These are phyloP conservation scores for Oligia strigilis DNA, from an alignment of 2,888 invertebrate genomes.

Conservation along the genomic window DNA sequence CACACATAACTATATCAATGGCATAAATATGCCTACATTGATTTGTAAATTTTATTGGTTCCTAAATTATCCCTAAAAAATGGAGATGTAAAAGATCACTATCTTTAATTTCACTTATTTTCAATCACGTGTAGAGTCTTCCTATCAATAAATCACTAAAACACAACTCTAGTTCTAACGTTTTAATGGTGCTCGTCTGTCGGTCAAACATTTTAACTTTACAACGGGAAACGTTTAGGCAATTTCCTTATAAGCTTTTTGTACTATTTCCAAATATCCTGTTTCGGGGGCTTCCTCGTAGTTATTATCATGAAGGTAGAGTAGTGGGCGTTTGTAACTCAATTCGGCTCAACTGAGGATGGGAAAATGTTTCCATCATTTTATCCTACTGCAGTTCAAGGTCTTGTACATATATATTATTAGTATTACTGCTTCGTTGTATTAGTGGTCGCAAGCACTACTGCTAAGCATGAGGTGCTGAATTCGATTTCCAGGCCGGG, in stretches of 20 bases:
- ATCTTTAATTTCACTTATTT: neutral
- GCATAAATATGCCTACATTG: neutral
- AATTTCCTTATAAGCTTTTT: conserved; percentile 75
- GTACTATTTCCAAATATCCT: conserved; percentile 79
- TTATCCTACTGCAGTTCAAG: neutral
- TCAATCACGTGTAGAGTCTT: conserved; percentile 1
- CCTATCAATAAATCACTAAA: conserved; percentile 46
- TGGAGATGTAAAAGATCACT: neutral
- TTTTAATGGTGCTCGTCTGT: conserved; percentile 52
- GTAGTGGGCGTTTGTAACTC: conserved; percentile 40
- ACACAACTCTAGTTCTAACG: conserved; percentile 41
- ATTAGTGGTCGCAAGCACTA: neutral
- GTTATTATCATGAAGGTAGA: conserved; percentile 45
- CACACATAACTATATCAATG: too few relatives aligned
- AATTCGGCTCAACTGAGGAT: conserved; percentile 13
- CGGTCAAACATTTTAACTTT: conserved; percentile 63
- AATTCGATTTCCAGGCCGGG: neutral
- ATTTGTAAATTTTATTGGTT: neutral
- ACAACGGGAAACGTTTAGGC: conserved; percentile 75
- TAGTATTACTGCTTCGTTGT: neutral
- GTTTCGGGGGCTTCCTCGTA: conserved; percentile 64
- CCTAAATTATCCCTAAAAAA: neutral
- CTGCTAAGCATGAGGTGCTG: neutral
- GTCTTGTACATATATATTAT: neutral
- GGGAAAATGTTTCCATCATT: conserved; percentile 5